These are phyloP conservation scores for Luperina testacea DNA, from an alignment of 2,888 invertebrate species.

Conservation along the genomic window DNA sequence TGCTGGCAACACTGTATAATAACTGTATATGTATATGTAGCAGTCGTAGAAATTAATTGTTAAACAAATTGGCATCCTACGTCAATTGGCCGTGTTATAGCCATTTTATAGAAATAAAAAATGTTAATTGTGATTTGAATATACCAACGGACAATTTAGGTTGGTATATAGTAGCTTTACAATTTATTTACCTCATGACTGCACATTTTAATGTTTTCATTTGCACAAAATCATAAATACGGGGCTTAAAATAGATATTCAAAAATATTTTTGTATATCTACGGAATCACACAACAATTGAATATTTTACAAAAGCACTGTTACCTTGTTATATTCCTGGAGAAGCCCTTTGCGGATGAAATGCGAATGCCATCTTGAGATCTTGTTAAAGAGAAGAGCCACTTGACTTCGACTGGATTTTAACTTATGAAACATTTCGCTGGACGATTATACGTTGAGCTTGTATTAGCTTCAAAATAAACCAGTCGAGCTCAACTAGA, in stretches of 20 bases:
- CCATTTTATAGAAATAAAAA: background rate
- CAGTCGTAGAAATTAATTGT: background rate
- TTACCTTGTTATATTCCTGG: constrained; percentile 32
- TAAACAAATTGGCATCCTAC: background rate
- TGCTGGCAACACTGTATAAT: too few relatives aligned
- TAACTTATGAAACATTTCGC: constrained; percentile 62
- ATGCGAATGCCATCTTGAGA: constrained; percentile 67
- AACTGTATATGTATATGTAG: too few relatives aligned
- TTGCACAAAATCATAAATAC: background rate
- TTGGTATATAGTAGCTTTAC: background rate
- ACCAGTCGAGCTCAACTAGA: constrained; percentile 34
- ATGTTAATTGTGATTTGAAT: background rate
- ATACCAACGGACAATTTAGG: background rate
- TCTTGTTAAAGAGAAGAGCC: constrained; percentile 64
- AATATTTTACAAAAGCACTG: constrained; percentile 31
- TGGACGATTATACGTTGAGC: constrained; percentile 48
- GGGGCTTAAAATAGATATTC: background rate
- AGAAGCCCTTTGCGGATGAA: constrained; percentile 54
- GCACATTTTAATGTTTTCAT: too few relatives aligned
- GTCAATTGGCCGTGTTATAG: background rate
- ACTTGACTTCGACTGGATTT: constrained; percentile 67
- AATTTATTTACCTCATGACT: too few relatives aligned
- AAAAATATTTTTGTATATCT: background rate
- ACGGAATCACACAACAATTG: constrained; percentile 20
- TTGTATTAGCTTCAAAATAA: constrained; percentile 56